Evolutionary conservation across 2,113 vertebrate species (phyloP).

Genomic region (Vidua chalybeata): DNA sequence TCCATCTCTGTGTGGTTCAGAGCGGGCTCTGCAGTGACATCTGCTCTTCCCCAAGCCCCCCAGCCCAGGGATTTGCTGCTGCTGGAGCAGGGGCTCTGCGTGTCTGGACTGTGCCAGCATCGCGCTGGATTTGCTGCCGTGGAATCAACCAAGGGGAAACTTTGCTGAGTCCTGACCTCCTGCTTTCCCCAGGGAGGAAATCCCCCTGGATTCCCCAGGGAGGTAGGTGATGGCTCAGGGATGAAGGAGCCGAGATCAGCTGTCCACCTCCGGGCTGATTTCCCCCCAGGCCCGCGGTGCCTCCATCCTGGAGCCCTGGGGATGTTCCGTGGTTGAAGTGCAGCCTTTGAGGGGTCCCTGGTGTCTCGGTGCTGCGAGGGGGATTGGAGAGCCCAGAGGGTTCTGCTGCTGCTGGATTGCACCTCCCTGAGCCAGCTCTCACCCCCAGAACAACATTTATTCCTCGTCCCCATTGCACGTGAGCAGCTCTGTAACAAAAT

Average conservation of each 20-base stretch:
- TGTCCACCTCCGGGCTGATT: not conserved
- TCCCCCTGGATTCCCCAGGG: not conserved
- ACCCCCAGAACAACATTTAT: not conserved
- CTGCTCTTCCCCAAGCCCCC: not conserved
- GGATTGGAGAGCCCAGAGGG: not conserved
- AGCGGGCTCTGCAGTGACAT: rapidly evolving
- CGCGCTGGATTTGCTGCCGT: not conserved
- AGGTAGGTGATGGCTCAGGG: rapidly evolving
- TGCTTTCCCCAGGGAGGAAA: not conserved
- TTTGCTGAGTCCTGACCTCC: not conserved
- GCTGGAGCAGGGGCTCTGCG: not conserved
- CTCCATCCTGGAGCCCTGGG: rapidly evolving
- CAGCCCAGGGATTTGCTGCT: not conserved
- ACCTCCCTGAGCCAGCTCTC: not conserved
- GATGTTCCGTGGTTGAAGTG: rapidly evolving
- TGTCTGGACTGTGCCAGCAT: not conserved
- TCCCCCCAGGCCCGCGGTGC: rapidly evolving
- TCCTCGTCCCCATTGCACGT: not conserved
- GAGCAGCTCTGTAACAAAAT: not conserved
- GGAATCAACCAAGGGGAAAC: rapidly evolving
- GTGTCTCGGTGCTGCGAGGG: not conserved
- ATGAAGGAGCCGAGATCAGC: rapidly evolving
- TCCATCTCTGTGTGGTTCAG: rapidly evolving
- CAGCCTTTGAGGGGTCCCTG: not conserved
- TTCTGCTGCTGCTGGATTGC: not conserved